These are phyloP conservation scores for Eledone cirrhosa DNA, from an alignment of 2,888 invertebrate species.

Conservation along the genomic window DNA sequence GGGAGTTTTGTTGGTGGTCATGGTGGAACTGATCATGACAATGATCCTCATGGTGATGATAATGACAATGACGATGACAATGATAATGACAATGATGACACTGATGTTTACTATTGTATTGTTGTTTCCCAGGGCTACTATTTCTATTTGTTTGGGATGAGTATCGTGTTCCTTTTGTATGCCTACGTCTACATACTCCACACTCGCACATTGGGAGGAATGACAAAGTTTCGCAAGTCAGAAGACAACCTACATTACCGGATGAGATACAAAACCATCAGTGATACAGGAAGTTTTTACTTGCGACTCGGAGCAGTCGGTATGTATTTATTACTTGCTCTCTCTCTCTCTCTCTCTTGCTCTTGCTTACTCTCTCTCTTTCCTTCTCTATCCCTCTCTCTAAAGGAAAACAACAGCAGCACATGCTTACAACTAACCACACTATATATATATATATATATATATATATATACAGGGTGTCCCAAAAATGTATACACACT, in stretches of 20 bases:
- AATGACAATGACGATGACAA: no score
- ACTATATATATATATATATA: no score
- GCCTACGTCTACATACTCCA: conserved; percentile 58
- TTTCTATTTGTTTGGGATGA: conserved; percentile 58
- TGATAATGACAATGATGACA: no score
- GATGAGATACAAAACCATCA: conserved; percentile 12
- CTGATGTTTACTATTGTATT: background rate
- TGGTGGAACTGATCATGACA: no score
- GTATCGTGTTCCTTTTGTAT: conserved; percentile 59
- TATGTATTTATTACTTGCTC: background rate
- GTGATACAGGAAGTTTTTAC: conserved; percentile 62
- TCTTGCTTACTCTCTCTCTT: background rate
- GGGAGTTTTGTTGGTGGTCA: no score
- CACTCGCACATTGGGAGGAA: conserved; percentile 68
- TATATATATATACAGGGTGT: no score
- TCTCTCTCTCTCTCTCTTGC: background rate
- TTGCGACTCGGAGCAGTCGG: conserved; percentile 57
- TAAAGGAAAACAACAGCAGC: no score
- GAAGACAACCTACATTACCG: conserved; percentile 37
- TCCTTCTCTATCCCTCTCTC: no score
- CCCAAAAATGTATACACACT: no score
- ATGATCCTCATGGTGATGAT: no score
- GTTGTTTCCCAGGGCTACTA: conserved; percentile 64
- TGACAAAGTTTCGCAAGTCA: conserved; percentile 37
- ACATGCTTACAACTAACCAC: no score